Base-by-base conservation (phyloP, 2,797 vertebrate species). In the Paguma larvata region DNA sequence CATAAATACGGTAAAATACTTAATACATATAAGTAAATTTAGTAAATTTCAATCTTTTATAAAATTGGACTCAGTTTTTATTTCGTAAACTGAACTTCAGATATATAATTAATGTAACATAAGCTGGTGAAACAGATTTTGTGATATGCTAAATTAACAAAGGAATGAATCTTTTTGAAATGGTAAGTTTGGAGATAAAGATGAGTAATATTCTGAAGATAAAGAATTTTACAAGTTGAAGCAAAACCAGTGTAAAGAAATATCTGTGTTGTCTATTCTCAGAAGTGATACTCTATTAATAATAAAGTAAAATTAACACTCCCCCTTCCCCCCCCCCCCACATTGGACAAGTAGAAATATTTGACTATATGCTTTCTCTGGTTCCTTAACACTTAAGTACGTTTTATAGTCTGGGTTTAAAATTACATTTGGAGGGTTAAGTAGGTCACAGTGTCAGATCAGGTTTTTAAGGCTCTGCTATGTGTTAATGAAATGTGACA, bases 401-500 rank as follows among this genome's bases (percentile, higher is more conserved):
- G 16, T 46, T 92, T 44, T 7, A n/a, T n/a, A 93, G 46, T 86
- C 73, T 93, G 46, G 38, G n/a, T 83, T 95, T 96, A 93, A 96
- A 96, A 87, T 95, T 93, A 86, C 6, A 79, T 83, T 75, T 78
- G 46, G 34, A 84, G 25, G 7, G 3, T 91, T 86, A 85, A 90
- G 14, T 96, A 77, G 27, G 38, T 25, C 19, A 90, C 32, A 87
- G 18, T 94, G 14, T 85, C 53, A 21, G 67, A 85, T 67, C 32
- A 75, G 44, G 91, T 95, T 97, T 95, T 89, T 93, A 96, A 97
- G 84, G 11, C 13, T 95, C 25, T 94, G 32, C 25, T 95, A 53
- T 25, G 53, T 46, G 13, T 87, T 95, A 93, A 73, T 93, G 44
- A 94, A 91, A 77, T 96, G 9, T n/a, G 34, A 38, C 70, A 65